Conservation (phyloP, 2,888 invertebrate species). For the Dicranocentrus wangi region DNA sequence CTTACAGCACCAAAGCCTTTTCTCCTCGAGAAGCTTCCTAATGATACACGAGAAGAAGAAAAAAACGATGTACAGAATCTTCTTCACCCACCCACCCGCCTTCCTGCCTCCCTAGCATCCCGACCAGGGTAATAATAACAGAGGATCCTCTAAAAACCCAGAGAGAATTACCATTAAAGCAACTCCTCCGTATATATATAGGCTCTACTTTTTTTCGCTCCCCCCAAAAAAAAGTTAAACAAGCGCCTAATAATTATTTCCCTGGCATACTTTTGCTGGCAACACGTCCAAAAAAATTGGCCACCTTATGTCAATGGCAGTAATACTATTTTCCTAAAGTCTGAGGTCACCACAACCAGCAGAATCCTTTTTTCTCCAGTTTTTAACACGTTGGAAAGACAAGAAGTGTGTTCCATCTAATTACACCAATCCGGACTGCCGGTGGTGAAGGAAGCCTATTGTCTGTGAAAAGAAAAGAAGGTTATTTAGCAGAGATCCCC, state of each 20-base stretch:
- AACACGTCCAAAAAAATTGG: background rate
- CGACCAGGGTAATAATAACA: conserved; percentile 30
- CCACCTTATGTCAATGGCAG: background rate
- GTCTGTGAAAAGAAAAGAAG: too few relatives aligned
- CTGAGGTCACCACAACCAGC: too few relatives aligned
- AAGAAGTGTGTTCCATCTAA: conserved; percentile 66
- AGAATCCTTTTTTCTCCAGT: conserved; percentile 5
- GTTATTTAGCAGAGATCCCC: background rate
- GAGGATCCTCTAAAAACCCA: background rate
- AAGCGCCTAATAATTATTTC: conserved; percentile 43
- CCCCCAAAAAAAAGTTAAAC: conserved; percentile 38
- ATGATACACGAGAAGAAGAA: conserved; percentile 15
- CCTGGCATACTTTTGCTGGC: background rate
- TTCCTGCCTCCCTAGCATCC: background rate
- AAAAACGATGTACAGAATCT: too few relatives aligned
- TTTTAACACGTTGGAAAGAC: conserved; percentile 58
- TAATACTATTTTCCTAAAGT: background rate
- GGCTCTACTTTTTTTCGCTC: background rate
- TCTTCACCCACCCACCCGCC: background rate
- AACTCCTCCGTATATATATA: conserved; percentile 1
- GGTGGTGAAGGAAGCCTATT: background rate
- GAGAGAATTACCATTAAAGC: conserved; percentile 35
- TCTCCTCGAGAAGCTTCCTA: background rate
- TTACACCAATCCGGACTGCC: conserved; percentile 20
- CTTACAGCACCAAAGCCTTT: conserved; percentile 15